Evolutionary conservation across 92 coral and sea anemone genomes (phyloP), one percentile per base, ranked within the genome.

Genomic region (Siderastrea siderea): DNA sequence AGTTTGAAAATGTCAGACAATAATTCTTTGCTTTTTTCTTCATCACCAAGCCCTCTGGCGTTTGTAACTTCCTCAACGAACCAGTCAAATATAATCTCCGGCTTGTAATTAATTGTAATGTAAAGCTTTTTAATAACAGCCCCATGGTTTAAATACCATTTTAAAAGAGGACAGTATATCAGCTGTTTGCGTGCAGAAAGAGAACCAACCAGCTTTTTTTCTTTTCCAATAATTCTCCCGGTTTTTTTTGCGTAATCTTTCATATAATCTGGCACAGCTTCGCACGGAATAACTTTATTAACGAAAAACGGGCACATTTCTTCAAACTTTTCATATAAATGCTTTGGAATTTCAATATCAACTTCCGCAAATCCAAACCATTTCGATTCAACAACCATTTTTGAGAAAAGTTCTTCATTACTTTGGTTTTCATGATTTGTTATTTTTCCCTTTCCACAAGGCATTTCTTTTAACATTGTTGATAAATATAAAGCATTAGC

Each of bases 1-100:
- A 85, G 55, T 52, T 86, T 86, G 43, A 52, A 49, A 7, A 61
- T 17, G 15, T 86, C 77, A 0, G 66, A 78, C 3, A 77, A 44
- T 3, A 8, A n/a, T n/a, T 38, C 12, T n/a, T 16, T 16, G n/a
- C 19, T 5, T 16, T 5, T 5, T 5, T 62, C 68, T 55, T 11
- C 68, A 16, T 62, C 68, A 5, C 68, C 7, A 4, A 5, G 8
- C 5, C 84, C 49, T 10, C 84, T 6, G 1, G 77, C 78, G 2
- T 43, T 43, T 3, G 84, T 44, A 0, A 86, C 90, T 9, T 77
- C 0, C 46, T 66, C 14, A 45, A 66, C 45, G 19, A 62, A n/a
- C 68, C 68, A 62, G 68, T 12, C 5, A 52, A 76, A 85, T 43
- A 58, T 49, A 16, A 45, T 76, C 2, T 16, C 26, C 14, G 57